Base-by-base conservation (phyloP, 2,888 invertebrate species). In the Quadriops clusia region DNA sequence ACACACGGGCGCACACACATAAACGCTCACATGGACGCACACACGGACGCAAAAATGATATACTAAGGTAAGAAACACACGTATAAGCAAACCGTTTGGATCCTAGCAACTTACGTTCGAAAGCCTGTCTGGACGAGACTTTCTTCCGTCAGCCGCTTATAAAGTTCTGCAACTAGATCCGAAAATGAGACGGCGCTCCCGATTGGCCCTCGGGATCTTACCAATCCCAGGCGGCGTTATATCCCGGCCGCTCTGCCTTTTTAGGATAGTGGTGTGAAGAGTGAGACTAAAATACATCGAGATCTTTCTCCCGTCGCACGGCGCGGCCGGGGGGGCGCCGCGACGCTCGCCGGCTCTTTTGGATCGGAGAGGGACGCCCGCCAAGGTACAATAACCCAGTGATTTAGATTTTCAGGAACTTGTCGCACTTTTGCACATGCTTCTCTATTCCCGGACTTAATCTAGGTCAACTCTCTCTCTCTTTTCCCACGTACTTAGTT, bases 51-150 rank as follows among this genome's bases (percentile, higher is more conserved):
- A 24, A n/a, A 5, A 22, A 10, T 22, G 4, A 10, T 22, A 22
- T 22, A 9, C 16, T 15, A 9, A 15, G 12, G 17, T 10, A 29
- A 7, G 27, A 22, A 14, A 16, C 32, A 33, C 22, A 25, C 25
- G n/a, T n/a, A n/a, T n/a, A n/a, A n/a, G n/a, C n/a, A n/a, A n/a
- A n/a, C n/a, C n/a, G n/a, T n/a, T 17, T 17, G 17, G 38, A 27
- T 38, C 38, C 37, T 40, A 34, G 37, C 36, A 34, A 87, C 87
- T 87, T 85, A 87, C 87, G 85, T 84, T 86, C 79, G 77, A 83
- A 83, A 86, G 87, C 86, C 85, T 86, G 85, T 87, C 87, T 89
- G 87, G 81, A 78, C 77, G 77, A 74, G 72, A 70, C 72, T 71
- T 71, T 70, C 72, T 70, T 66, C 68, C 65, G 60, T 61, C 61